These are phyloP conservation scores for Alouatta palliata DNA, from an alignment of 2,113 vertebrate species.

Conservation along the genomic window DNA sequence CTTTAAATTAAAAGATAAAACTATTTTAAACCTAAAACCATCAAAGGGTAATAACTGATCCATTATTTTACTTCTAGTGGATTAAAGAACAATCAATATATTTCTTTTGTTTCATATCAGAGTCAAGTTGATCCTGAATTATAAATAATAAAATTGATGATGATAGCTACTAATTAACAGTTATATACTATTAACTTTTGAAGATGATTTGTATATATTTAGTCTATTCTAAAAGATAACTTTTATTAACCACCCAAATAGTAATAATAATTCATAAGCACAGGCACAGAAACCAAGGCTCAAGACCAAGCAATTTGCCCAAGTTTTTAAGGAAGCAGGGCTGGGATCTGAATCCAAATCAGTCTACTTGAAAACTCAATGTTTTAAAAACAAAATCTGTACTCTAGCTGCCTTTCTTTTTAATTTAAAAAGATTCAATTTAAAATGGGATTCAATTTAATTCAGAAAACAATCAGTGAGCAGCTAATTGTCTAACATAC, in stretches of 20 bases:
- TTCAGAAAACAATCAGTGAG: background rate
- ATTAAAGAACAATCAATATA: slow-evolving; percentile 17
- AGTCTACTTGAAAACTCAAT: background rate
- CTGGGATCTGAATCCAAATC: background rate
- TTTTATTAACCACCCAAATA: background rate
- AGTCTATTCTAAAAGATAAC: slow-evolving; percentile 7
- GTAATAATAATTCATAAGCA: background rate
- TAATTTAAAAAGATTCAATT: background rate
- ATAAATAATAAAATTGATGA: slow-evolving; percentile 1
- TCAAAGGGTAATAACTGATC: background rate
- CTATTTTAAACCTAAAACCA: slow-evolving; percentile 39
- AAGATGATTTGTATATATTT: background rate
- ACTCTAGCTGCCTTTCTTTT: background rate
- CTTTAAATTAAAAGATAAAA: slow-evolving; percentile 26
- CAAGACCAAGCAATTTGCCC: background rate
- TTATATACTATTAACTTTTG: background rate
- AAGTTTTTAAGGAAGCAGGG: background rate
- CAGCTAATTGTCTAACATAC: background rate
- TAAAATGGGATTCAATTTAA: slow-evolving; percentile 6
- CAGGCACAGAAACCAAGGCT: background rate
- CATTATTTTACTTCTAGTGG: background rate
- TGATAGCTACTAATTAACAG: background rate
- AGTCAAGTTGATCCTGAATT: background rate
- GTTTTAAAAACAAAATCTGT: background rate
- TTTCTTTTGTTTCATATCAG: background rate